Conservation (phyloP, 2,113 vertebrate genomes). For the Lethenteron camtschaticum region DNA sequence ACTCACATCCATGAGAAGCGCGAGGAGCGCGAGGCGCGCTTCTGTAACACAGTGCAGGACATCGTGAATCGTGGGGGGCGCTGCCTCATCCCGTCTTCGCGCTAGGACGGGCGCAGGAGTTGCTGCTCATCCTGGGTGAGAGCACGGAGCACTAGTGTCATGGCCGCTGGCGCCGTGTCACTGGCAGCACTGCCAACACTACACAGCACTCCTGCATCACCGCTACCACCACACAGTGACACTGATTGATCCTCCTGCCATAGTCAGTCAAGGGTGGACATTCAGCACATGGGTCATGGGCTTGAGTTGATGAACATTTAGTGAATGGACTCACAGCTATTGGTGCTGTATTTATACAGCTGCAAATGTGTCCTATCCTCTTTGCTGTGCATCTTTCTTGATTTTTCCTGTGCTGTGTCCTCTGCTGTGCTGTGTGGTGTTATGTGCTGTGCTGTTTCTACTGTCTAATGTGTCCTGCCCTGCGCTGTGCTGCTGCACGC, state of each 20-base stretch:
- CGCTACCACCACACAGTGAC: background rate
- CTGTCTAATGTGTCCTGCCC: too few species aligned
- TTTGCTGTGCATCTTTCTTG: too few species aligned
- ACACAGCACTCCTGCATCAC: background rate
- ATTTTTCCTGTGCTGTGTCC: too few species aligned
- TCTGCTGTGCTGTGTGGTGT: too few species aligned
- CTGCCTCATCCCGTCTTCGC: constrained; percentile 84
- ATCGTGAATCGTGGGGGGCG: constrained; percentile 81
- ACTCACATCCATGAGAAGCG: constrained; percentile 92
- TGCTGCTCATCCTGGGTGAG: constrained; percentile 70
- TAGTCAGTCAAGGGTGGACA: background rate
- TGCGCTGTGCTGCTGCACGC: constrained; percentile 1
- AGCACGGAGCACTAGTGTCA: background rate
- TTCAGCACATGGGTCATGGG: background rate
- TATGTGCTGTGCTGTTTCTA: too few species aligned
- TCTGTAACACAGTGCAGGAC: constrained; percentile 89
- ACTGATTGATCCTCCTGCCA: background rate
- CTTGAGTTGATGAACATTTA: background rate
- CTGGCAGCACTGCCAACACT: background rate
- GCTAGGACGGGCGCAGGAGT: constrained; percentile 74
- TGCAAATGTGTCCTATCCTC: too few species aligned
- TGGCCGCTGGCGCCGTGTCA: background rate
- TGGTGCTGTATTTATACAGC: too few species aligned
- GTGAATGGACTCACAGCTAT: too few species aligned
- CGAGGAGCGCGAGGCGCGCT: constrained; percentile 72